Evolutionary conservation across 2,888 invertebrate genomes (phyloP).

Genomic region (Drosophila infuscata): DNA sequence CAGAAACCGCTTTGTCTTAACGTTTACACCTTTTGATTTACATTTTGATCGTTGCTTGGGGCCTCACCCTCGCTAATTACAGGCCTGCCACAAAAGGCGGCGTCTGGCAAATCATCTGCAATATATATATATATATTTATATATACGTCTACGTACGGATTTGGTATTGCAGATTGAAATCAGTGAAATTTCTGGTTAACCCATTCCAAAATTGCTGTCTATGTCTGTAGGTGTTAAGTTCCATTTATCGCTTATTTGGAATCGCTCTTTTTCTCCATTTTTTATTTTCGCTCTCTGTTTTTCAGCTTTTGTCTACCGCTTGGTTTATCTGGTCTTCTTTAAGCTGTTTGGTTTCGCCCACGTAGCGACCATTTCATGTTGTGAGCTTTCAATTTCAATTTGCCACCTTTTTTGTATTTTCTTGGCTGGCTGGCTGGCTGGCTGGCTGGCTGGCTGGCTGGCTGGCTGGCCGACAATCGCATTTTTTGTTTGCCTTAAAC

Average conservation of each 20-base stretch:
- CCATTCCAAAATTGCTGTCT: conserved; percentile 20
- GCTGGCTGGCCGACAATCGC: conserved; percentile 33
- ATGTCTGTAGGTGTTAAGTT: conserved; percentile 44
- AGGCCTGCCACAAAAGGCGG: conserved; percentile 41
- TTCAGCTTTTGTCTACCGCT: conserved; percentile 35
- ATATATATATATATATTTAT: too few relatives aligned
- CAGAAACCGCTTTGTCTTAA: conserved; percentile 24
- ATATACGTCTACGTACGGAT: conserved; percentile 9
- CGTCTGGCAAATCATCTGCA: conserved; percentile 22
- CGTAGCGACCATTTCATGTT: conserved; percentile 62
- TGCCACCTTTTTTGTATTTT: conserved; percentile 15
- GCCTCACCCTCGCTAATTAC: conserved; percentile 42
- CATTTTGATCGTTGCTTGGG: conserved; percentile 36
- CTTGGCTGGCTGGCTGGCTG: conserved; percentile 26
- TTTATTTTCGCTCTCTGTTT: background rate
- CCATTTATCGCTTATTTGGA: conserved; percentile 32
- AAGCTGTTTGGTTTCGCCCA: conserved; percentile 40
- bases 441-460: too few relatives aligned
- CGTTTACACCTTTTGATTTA: conserved; percentile 58
- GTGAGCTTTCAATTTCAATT: conserved; percentile 55
- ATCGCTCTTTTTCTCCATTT: conserved; percentile 13
- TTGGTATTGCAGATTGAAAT: conserved; percentile 40
- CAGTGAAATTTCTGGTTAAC: conserved; percentile 46
- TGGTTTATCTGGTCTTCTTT: conserved; percentile 51
- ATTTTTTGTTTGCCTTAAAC: conserved; percentile 54